phyloP scores from a whole-genome alignment of 2,888 invertebrate species.

The Himalopsyche tibetana region DNA sequence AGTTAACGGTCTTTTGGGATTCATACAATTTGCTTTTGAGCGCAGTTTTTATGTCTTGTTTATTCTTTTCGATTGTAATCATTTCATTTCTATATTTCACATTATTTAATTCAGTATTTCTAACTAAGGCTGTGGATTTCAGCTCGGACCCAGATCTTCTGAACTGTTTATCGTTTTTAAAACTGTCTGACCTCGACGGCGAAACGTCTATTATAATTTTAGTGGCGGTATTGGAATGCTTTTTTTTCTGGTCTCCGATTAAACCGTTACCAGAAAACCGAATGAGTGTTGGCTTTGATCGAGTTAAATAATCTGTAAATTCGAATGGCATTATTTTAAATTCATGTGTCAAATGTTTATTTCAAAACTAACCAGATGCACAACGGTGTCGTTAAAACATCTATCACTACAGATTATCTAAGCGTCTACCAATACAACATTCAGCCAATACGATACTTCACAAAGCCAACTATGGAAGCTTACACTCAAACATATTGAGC shows the following conservation, averaged over 20 bases:
- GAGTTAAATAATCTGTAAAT: slow-evolving; percentile 69
- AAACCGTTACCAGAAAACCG: slow-evolving; percentile 66
- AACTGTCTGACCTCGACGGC: slow-evolving; percentile 67
- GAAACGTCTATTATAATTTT: slow-evolving; percentile 73
- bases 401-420: slow-evolving; percentile 28
- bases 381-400: background rate
- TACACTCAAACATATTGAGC: background rate
- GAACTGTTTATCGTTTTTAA: slow-evolving; percentile 59
- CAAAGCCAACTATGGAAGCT: background rate
- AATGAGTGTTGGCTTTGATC: slow-evolving; percentile 71
- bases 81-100: slow-evolving; percentile 53
- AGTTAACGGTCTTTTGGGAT: slow-evolving; percentile 70
- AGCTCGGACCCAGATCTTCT: slow-evolving; percentile 69
- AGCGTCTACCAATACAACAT: slow-evolving; percentile 11
- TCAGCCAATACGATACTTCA: background rate
- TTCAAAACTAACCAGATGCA: slow-evolving; percentile 1
- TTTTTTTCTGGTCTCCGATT: slow-evolving; percentile 49
- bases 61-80: slow-evolving; percentile 55
- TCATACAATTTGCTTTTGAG: slow-evolving; percentile 69
- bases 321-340: slow-evolving; percentile 41
- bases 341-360: slow-evolving; percentile 5
- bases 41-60: slow-evolving; percentile 56
- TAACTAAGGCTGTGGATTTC: slow-evolving; percentile 73
- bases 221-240: slow-evolving; percentile 70
- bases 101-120: slow-evolving; percentile 69